Evolutionary conservation across 2,113 vertebrate species (phyloP), one percentile per base, ranked within the genome.

Genomic region (Leuciscus idus): DNA sequence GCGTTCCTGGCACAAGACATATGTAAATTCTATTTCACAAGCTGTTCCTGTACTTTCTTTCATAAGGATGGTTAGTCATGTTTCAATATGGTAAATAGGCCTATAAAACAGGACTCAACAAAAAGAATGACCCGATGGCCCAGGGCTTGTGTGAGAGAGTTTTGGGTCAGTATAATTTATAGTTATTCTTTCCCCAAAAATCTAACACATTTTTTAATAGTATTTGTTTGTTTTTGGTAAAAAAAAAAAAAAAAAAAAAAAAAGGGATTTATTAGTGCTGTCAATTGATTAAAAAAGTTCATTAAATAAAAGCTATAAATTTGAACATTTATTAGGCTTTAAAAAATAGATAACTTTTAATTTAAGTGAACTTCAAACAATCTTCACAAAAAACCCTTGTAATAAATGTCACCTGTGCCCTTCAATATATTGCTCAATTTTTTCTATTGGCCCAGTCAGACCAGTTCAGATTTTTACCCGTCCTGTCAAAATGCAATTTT

Each of bases 31-130:
- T 75, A 43, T 76, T 87, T 48, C 55, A 77, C 55, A 52, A 48
- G 57, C 75, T 76, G 84, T 82, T 85, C 17, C 23, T 17, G 81
- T 50, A 75, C 13, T 76, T 85, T 17, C 50, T 86, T 79, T 73
- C 61, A 64, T 64, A 66, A 57, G 28, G 52, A 57, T 26, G n/a
- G 73, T 75, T 75, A 75, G 73, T 78, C 50, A 78, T 57, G 50
- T 57, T 78, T 78, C 75, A 57, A 23, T 36, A 57, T 28, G 75
- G 30, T 78, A 83, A 50, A 55, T 15, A 33, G 0, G 33, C 33
- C 33, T 33, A 74, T 21, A 23, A 26, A n/a, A 48, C 73, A 50
- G n/a, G n/a, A 13, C 43, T 75, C 43, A 75, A 50, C 43, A 50
- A 28, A 15, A 17, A 28, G n/a, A 75, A 75, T 6, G n/a, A n/a